A percentile compares a stretch with the other conserved stretches of the same genome.
Evolutionary conservation across 2,797 vertebrate genomes (phyloP).

Genomic region (Heliangelus exortis): DNA sequence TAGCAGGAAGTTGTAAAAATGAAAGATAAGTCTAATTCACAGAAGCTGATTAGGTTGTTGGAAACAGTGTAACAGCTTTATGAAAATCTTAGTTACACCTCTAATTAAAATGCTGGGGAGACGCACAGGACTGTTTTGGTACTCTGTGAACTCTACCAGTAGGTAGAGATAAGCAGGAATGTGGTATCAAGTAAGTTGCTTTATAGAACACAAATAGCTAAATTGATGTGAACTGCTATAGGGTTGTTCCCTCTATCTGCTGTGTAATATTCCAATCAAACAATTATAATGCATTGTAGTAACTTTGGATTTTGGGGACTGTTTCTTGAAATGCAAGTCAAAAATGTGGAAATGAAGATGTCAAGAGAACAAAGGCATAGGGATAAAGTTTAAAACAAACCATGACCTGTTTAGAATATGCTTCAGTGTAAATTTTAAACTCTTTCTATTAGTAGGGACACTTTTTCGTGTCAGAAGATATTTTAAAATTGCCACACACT

Average conservation of each 20-base stretch:
- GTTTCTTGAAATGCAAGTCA: background rate
- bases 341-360: background rate
- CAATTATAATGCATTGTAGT: background rate
- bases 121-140: background rate
- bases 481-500: background rate
- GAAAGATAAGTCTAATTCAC: background rate
- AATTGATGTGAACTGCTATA: background rate
- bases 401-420: background rate
- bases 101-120: background rate
- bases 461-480: background rate
- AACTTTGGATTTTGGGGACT: background rate
- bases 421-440: background rate
- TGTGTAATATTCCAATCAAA: background rate
- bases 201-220: accelerated
- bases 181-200: too few species aligned
- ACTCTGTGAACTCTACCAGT: background rate
- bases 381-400: background rate
- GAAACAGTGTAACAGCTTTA: background rate
- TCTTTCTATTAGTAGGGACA: background rate
- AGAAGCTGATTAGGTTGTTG: background rate
- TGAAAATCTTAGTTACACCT: background rate
- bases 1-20: background rate
- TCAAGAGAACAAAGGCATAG: background rate
- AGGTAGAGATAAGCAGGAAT: background rate
- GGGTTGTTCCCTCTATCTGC: background rate